A percentile compares a stretch with the other conserved stretches of the same genome.
phyloP scores from a whole-genome alignment of 2,797 vertebrate genomes.

The Sitta carolinensis region DNA sequence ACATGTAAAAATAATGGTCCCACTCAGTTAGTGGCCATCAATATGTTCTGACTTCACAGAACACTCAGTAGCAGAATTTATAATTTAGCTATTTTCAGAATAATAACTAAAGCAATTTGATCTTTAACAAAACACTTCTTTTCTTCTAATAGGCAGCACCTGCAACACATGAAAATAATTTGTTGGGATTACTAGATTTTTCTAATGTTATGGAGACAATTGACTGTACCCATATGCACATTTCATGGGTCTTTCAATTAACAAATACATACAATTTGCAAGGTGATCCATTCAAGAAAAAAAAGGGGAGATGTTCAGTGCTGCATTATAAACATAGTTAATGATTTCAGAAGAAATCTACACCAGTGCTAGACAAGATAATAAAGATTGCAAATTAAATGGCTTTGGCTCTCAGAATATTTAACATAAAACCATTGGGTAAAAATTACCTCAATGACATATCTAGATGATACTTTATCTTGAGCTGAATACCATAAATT shows the following conservation, averaged over 20 bases:
- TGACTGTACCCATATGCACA: constrained; percentile 19
- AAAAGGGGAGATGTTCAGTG: constrained; percentile 43
- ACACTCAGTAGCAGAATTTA: neutral
- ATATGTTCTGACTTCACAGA: neutral
- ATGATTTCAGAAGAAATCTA: constrained; percentile 24
- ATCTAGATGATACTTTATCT: constrained; percentile 52
- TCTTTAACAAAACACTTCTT: constrained; percentile 52
- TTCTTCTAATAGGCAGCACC: constrained; percentile 54
- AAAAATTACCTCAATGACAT: constrained; percentile 46
- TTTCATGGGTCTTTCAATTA: constrained; percentile 41
- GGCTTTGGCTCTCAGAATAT: constrained; percentile 21
- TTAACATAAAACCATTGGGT: constrained; percentile 31
- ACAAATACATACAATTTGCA: constrained; percentile 34
- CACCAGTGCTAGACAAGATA: neutral
- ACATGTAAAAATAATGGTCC: neutral
- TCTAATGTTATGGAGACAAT: constrained; percentile 25
- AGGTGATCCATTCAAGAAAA: constrained; percentile 39
- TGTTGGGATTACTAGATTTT: constrained; percentile 47
- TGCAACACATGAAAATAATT: constrained; percentile 57
- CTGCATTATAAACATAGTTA: constrained; percentile 28
- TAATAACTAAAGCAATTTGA: constrained; percentile 44
- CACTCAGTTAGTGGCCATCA: neutral
- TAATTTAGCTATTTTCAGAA: constrained; percentile 27
- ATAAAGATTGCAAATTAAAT: constrained; percentile 34
- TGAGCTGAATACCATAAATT: constrained; percentile 48